Evolutionary conservation across 2,888 invertebrate genomes (phyloP).

Genomic region (Amphipoea lucens): DNA sequence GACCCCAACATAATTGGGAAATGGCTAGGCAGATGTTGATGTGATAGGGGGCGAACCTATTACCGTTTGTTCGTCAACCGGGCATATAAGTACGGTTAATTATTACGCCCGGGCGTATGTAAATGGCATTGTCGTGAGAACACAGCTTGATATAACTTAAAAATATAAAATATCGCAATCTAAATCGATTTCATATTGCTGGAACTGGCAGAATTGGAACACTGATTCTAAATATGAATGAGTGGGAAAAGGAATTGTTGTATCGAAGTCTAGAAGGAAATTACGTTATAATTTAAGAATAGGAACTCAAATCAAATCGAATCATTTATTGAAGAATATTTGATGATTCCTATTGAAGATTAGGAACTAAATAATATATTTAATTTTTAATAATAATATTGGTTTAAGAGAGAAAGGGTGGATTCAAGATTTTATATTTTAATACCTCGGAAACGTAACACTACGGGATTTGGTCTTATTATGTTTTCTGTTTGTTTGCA

Average conservation of each 20-base stretch:
- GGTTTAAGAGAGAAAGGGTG: neutral
- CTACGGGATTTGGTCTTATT: neutral
- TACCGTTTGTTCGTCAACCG: too few species aligned
- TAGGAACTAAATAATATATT: too few species aligned
- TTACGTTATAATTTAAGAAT: neutral
- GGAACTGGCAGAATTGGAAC: constrained; percentile 49
- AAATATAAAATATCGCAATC: constrained; percentile 3
- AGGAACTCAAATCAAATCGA: too few species aligned
- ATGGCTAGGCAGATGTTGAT: too few species aligned
- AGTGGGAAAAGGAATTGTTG: neutral
- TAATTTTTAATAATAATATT: too few species aligned
- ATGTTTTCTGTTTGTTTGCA: neutral
- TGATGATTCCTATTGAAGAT: too few species aligned
- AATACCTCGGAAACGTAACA: neutral
- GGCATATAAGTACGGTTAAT: neutral
- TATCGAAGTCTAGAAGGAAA: neutral
- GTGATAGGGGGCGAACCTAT: too few species aligned
- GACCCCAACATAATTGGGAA: too few species aligned
- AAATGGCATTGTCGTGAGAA: neutral
- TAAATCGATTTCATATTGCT: constrained; percentile 15
- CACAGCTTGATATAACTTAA: neutral
- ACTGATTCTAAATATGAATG: constrained; percentile 28
- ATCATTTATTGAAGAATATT: too few species aligned
- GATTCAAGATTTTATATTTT: neutral
- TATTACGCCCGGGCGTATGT: neutral